Evolutionary conservation across 2,113 vertebrate genomes (phyloP), one percentile per base, ranked within the genome.

Genomic region (Megaceryle torquata): DNA sequence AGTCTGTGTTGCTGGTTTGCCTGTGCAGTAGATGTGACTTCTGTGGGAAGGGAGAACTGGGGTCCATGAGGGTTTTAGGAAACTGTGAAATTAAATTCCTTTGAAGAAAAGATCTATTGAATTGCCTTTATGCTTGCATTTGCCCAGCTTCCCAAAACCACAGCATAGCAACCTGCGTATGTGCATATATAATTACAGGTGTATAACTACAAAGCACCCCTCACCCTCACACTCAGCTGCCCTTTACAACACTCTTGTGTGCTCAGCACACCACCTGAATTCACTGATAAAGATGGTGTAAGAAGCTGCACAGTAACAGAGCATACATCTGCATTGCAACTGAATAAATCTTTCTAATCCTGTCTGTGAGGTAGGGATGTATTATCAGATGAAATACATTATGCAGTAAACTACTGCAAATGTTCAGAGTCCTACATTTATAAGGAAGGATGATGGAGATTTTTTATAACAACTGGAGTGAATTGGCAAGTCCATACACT

Each of bases 1-100:
- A 31, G 14, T 11, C 46, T 88, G 33, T 3, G 2, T 8, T 0
- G 1, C 39, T 74, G 60, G 51, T 24, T 12, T 0, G 6, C 18
- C 16, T 28, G n/a, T 37, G 13, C 21, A 88, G 72, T 54, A 63
- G 59, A 57, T 1, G 1, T 24, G 35, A 31, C 33, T 60, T 53
- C 11, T 44, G 13, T 74, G 51, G 28, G n/a, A 63, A 71, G 35
- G 10, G 7, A 64, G 7, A 67, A 24, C 22, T 54, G 21, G 9
- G 4, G 2, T 31, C 8, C 1, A 1, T 14, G 20, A 11, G 13
- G 11, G 4, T 70, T 88, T 92, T 17, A 83, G 28, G 65, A 85
- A 91, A 51, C 10, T 12, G 12, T 39, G 25, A 54, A 21, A 60
- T 89, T 26, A 54, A 50, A 22, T 81, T 79, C 35, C 39, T 68